Conservation (phyloP, 2,797 vertebrate species). For the Pagetopsis macropterus region DNA sequence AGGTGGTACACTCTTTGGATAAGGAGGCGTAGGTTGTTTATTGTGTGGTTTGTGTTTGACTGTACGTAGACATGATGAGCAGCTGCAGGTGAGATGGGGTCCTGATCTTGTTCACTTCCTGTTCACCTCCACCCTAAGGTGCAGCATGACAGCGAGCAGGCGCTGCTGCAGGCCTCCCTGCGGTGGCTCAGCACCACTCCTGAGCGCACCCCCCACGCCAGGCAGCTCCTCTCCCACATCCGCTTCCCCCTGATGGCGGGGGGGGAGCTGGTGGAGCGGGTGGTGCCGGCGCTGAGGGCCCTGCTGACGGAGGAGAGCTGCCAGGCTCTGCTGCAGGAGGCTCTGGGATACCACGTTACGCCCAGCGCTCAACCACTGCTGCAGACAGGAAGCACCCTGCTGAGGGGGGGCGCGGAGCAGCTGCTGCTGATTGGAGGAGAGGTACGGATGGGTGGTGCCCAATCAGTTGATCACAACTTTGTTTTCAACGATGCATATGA, state of each 20-base stretch:
- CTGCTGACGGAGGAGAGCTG: conserved; percentile 88
- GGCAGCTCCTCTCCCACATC: conserved; percentile 89
- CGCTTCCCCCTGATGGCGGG: conserved; percentile 90
- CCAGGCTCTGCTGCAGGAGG: conserved; percentile 89
- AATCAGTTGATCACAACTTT: too few species aligned
- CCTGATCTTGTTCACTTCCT: not conserved
- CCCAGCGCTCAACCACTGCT: conserved; percentile 88
- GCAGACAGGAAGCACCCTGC: conserved; percentile 85
- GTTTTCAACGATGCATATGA: not conserved
- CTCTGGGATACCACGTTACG: conserved; percentile 86
- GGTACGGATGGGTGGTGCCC: conserved; percentile 44
- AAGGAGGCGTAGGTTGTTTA: too few species aligned
- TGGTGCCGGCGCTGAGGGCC: conserved; percentile 86
- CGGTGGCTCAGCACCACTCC: conserved; percentile 91
- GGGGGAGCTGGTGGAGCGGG: conserved; percentile 84
- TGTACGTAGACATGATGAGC: too few species aligned
- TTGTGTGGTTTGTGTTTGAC: too few species aligned
- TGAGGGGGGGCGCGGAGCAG: conserved; percentile 86
- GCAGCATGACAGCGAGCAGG: conserved; percentile 90
- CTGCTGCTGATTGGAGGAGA: conserved; percentile 94
- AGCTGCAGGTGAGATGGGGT: not conserved
- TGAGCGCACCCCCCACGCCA: conserved; percentile 82
- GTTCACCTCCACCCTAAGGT: conserved; percentile 66
- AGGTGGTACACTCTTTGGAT: too few species aligned
- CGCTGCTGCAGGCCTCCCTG: conserved; percentile 88